Conservation (phyloP, 1,140 invertebrate genomes). For the Euwallacea similis region DNA sequence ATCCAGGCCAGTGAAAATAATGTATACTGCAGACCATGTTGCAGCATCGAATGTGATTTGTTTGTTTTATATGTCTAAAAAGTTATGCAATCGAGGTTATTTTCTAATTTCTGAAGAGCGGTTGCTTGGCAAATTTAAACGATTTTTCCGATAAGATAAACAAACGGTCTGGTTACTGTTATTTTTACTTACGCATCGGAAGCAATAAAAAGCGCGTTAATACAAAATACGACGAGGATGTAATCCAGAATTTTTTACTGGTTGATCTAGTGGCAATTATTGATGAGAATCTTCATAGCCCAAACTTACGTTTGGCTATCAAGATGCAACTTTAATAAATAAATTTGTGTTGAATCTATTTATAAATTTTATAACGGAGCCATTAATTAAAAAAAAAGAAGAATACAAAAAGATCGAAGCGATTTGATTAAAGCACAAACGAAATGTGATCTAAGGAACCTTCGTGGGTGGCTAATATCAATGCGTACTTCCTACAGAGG, state of each 20-base stretch:
- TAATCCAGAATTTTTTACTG: no score
- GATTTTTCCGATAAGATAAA: constrained; percentile 6
- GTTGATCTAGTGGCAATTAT: no score
- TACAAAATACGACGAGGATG: background rate
- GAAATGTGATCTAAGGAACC: background rate
- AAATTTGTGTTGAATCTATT: no score
- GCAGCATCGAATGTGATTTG: constrained; percentile 5
- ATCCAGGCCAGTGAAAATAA: background rate
- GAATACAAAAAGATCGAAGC: no score
- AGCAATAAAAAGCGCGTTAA: constrained; percentile 7
- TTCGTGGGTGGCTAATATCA: constrained; percentile 37
- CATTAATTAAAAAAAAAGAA: no score
- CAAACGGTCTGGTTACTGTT: constrained; percentile 5
- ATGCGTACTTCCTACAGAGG: constrained; percentile 36
- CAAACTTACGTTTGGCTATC: no score
- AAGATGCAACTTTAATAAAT: no score
- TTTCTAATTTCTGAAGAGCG: constrained; percentile 5
- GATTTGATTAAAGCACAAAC: no score
- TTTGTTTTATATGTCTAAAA: constrained; percentile 16
- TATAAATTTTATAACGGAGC: no score
- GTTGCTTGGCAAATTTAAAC: constrained; percentile 6
- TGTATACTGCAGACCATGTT: background rate
- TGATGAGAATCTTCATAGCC: no score
- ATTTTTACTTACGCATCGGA: background rate
- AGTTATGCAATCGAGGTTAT: constrained; percentile 17